Evolutionary conservation across 2,888 invertebrate genomes (phyloP).

Genomic region (Galerucella pusilla): DNA sequence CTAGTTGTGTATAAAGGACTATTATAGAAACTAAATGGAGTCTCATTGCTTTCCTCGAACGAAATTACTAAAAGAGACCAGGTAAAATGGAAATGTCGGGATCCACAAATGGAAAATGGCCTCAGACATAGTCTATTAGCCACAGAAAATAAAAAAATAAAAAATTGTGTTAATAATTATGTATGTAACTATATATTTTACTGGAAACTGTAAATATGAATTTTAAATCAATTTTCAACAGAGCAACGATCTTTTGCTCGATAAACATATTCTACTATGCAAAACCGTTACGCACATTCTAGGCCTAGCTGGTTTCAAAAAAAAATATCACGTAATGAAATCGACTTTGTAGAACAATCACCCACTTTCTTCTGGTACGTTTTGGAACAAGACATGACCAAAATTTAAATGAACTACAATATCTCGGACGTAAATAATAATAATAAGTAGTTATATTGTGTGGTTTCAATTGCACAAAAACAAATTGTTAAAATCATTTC

Average conservation of each 20-base stretch:
- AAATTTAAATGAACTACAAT: slow-evolving; percentile 16
- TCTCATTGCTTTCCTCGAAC: too few species aligned
- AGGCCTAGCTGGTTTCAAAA: neutral
- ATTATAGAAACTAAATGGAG: too few species aligned
- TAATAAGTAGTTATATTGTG: neutral
- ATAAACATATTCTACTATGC: slow-evolving; percentile 13
- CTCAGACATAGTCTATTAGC: too few species aligned
- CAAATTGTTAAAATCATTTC: too few species aligned
- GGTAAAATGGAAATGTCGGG: too few species aligned
- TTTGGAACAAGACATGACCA: slow-evolving; percentile 11
- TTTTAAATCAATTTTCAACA: slow-evolving; percentile 11
- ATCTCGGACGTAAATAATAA: neutral
- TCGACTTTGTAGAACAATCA: neutral
- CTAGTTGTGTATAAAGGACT: too few species aligned
- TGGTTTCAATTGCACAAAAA: neutral
- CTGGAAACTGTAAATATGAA: neutral
- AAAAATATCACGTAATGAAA: slow-evolving; percentile 17
- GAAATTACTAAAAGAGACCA: too few species aligned
- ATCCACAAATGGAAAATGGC: too few species aligned
- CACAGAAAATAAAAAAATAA: too few species aligned
- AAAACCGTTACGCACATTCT: slow-evolving; percentile 23
- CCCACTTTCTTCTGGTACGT: slow-evolving; percentile 17
- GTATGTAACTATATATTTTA: too few species aligned
- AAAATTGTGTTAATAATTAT: too few species aligned
- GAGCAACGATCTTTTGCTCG: neutral